Conservation (phyloP, 1,140 invertebrate species). For the Mya arenaria region DNA sequence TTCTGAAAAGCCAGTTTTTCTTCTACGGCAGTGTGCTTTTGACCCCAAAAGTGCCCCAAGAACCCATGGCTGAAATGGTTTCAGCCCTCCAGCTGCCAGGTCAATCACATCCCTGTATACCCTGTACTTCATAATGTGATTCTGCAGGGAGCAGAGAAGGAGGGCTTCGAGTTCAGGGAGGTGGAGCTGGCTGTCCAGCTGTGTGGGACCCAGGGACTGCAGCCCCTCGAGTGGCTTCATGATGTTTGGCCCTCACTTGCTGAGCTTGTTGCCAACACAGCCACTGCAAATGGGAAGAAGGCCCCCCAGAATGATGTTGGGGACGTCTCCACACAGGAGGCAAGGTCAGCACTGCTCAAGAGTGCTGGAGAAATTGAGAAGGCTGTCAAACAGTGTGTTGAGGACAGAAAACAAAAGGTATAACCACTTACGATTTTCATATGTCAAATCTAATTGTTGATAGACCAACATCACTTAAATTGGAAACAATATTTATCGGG, state of each 20-base stretch:
- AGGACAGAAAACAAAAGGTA: constrained; percentile 45
- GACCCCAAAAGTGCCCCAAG: too few species aligned
- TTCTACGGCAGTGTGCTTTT: too few species aligned
- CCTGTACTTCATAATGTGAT: too few species aligned
- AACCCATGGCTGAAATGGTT: too few species aligned
- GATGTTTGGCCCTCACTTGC: constrained; percentile 11
- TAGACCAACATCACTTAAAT: too few species aligned
- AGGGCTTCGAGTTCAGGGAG: constrained; percentile 18
- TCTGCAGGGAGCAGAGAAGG: constrained; percentile 23
- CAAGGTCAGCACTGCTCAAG: constrained; percentile 5
- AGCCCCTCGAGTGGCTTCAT: constrained; percentile 33
- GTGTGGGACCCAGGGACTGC: neutral
- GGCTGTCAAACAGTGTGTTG: constrained; percentile 30
- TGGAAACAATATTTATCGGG: too few species aligned
- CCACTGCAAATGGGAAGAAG: neutral
- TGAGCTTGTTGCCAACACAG: constrained; percentile 19
- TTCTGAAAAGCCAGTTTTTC: too few species aligned
- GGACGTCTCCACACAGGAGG: constrained; percentile 28
- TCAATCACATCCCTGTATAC: too few species aligned
- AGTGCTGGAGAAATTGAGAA: constrained; percentile 7
- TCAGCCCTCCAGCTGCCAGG: too few species aligned
- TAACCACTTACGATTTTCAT: too few species aligned
- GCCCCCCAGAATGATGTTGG: constrained; percentile 38
- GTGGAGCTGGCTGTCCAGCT: constrained; percentile 17
- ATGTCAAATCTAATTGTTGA: too few species aligned